Percentiles rank a stretch among this genome's conserved stretches.
These are phyloP conservation scores for Drosophila kambysellisi DNA, from an alignment of 2,888 invertebrate species.

Conservation along the genomic window DNA sequence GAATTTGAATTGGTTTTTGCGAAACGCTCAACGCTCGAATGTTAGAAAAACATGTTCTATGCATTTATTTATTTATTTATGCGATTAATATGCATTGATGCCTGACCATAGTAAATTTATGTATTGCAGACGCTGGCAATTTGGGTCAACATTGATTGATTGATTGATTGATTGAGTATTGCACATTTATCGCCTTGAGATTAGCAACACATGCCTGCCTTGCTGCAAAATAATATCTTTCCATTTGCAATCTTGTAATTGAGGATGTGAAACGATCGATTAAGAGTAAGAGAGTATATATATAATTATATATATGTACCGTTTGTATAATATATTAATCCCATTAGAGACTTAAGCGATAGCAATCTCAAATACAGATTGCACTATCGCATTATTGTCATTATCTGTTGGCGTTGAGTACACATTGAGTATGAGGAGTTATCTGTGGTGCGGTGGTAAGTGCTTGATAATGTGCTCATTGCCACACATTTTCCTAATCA, in stretches of 20 bases:
- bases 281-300: conserved; percentile 14
- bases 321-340: not conserved
- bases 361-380: conserved; percentile 21
- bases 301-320: not conserved
- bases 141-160: conserved; percentile 63
- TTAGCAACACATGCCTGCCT: not conserved
- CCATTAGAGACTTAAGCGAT: conserved; percentile 4
- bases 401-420: conserved; percentile 13
- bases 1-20: conserved; percentile 23
- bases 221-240: not conserved
- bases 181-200: conserved; percentile 34
- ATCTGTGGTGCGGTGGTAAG: not conserved
- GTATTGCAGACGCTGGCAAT: conserved; percentile 41
- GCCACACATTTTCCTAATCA: conserved; percentile 11
- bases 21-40: conserved; percentile 26
- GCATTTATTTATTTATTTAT: conserved; percentile 39
- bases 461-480: conserved; percentile 9
- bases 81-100: conserved; percentile 49
- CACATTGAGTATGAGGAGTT: conserved; percentile 19
- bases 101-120: conserved; percentile 36
- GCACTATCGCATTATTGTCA: conserved; percentile 17
- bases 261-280: not conserved
- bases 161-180: conserved; percentile 24
- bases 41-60: conserved; percentile 39
- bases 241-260: not conserved